Conservation (phyloP, 2,888 invertebrate genomes). For the Hololepta plana region DNA sequence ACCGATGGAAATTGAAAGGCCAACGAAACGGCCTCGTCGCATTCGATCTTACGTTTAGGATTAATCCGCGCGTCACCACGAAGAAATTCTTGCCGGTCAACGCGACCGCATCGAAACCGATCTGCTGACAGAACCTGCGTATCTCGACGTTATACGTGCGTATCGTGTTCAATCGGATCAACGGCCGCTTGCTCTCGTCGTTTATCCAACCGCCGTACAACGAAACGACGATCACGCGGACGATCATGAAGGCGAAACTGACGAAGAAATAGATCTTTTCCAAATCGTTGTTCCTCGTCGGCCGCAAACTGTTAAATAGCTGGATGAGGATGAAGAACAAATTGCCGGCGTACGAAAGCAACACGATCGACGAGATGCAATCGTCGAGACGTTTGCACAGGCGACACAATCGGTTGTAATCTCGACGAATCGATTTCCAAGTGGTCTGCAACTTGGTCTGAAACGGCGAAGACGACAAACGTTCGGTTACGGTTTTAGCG, state of each 20-base stretch:
- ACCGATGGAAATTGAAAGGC: no score
- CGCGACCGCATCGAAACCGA: constrained; percentile 20
- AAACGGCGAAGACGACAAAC: constrained; percentile 4
- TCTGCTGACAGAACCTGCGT: constrained; percentile 19
- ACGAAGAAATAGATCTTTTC: constrained; percentile 41
- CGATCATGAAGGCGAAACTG: constrained; percentile 42
- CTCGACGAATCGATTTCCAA: constrained; percentile 47
- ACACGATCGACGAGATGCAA: constrained; percentile 41
- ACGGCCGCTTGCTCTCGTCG: constrained; percentile 21
- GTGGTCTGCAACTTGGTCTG: constrained; percentile 2
- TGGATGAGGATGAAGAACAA: constrained; percentile 56
- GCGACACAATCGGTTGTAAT: constrained; percentile 41
- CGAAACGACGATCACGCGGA: constrained; percentile 32
- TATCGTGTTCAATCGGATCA: constrained; percentile 37
- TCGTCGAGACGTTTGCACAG: constrained; percentile 40
- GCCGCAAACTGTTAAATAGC: constrained; percentile 43
- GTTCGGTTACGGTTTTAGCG: constrained; percentile 5
- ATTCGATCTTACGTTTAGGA: constrained; percentile 20
- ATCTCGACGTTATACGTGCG: constrained; percentile 14
- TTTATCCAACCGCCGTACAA: constrained; percentile 19
- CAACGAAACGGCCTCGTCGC: no score
- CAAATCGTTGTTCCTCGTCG: no score
- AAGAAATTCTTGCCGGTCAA: constrained; percentile 24
- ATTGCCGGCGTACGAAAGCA: constrained; percentile 49
- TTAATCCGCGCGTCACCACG: constrained; percentile 19